Conservation (phyloP, 2,797 vertebrate genomes). For the Liasis olivaceus region DNA sequence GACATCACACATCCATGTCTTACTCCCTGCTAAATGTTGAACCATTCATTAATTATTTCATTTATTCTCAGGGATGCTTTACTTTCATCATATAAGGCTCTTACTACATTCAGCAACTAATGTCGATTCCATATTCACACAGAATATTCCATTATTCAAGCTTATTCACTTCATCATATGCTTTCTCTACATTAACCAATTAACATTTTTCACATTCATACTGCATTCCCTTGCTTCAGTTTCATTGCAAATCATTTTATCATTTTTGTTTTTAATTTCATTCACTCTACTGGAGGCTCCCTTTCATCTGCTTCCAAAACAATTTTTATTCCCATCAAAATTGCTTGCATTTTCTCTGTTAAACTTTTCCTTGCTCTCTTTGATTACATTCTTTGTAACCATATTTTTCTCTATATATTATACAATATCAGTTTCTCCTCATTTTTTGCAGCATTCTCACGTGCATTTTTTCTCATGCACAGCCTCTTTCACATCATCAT, state of each 20-base stretch:
- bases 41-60: neutral
- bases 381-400: neutral
- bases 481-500: neutral
- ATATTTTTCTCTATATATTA: neutral
- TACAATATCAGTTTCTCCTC: neutral
- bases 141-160: too few relatives aligned
- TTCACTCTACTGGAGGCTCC: neutral
- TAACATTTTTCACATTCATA: too few relatives aligned
- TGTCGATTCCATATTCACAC: too few relatives aligned
- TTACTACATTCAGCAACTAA: too few relatives aligned
- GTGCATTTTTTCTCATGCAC: neutral
- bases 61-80: neutral
- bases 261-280: neutral
- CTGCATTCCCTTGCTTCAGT: too few relatives aligned
- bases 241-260: too few relatives aligned
- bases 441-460: neutral
- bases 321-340: neutral
- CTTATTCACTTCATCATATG: too few relatives aligned
- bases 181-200: too few relatives aligned
- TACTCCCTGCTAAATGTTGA: neutral
- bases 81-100: too few relatives aligned
- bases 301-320: neutral
- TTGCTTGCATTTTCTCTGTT: neutral
- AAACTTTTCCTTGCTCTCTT: neutral
- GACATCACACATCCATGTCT: neutral